A percentile compares a stretch with the other conserved stretches of the same genome.
Evolutionary conservation across 1,140 invertebrate species (phyloP).

Genomic region (Tigriopus japonicus): DNA sequence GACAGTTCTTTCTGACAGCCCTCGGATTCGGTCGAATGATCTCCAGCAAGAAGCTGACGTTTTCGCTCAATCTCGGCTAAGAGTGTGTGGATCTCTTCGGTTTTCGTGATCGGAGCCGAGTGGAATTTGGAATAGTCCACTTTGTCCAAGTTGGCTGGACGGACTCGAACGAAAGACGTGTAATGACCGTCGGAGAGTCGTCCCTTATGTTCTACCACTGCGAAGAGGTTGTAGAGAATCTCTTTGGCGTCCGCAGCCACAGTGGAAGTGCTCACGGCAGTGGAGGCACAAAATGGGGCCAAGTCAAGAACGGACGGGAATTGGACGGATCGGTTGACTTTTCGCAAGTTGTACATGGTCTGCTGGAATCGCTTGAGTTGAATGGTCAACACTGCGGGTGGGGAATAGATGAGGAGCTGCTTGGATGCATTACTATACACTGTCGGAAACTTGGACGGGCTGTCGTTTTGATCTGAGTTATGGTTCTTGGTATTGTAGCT

Average conservation of each 20-base stretch:
- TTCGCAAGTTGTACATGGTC: constrained; percentile 33
- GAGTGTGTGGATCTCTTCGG: constrained; percentile 14
- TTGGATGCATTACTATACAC: constrained; percentile 77
- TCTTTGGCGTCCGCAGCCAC: constrained; percentile 18
- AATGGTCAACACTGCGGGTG: constrained; percentile 78
- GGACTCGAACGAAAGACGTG: constrained; percentile 57
- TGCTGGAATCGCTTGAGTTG: constrained; percentile 67
- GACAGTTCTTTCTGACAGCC: neutral
- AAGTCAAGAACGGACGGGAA: constrained; percentile 73
- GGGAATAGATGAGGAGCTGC: constrained; percentile 68
- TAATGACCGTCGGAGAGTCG: constrained; percentile 81
- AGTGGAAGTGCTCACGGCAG: constrained; percentile 1
- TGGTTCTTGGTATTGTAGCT: constrained; percentile 19
- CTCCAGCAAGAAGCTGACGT: neutral
- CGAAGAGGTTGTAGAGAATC: constrained; percentile 74
- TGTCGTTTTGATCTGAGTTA: constrained; percentile 11
- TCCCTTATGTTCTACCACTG: constrained; percentile 83
- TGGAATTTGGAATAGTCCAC: constrained; percentile 1
- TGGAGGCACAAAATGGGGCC: constrained; percentile 65
- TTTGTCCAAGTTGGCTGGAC: constrained; percentile 20
- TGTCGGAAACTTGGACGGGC: constrained; percentile 39
- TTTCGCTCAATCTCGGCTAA: constrained; percentile 7
- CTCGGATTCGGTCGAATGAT: neutral
- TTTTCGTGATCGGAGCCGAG: constrained; percentile 8
- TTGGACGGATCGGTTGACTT: constrained; percentile 64